Evolutionary conservation across 2,888 invertebrate species (phyloP).

Genomic region (Tethea ocularis): DNA sequence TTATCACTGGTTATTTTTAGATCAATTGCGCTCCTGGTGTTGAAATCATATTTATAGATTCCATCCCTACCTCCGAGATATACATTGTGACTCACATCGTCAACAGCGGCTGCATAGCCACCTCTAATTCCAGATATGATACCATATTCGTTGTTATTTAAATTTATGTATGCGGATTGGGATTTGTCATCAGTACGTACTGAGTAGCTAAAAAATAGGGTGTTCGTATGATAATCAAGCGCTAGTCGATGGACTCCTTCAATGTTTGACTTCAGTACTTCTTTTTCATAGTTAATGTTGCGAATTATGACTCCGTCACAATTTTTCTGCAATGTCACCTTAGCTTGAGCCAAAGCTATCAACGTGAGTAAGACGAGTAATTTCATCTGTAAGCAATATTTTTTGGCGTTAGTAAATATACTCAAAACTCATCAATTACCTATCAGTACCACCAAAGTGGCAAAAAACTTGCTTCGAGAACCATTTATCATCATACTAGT

Average conservation of each 20-base stretch:
- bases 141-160: slow-evolving; percentile 39
- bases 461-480: too few relatives aligned
- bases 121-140: slow-evolving; percentile 36
- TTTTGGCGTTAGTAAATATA: neutral
- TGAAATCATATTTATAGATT: slow-evolving; percentile 44
- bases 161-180: slow-evolving; percentile 40
- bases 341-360: neutral
- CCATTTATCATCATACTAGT: too few relatives aligned
- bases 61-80: slow-evolving; percentile 49
- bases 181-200: slow-evolving; percentile 23
- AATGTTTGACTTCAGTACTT: slow-evolving; percentile 31
- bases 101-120: slow-evolving; percentile 50
- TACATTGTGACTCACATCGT: slow-evolving; percentile 35
- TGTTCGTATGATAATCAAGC: slow-evolving; percentile 47
- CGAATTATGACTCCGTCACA: neutral
- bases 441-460: too few relatives aligned
- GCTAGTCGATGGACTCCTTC: slow-evolving; percentile 46
- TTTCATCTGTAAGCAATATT: neutral
- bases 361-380: neutral
- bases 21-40: slow-evolving; percentile 33
- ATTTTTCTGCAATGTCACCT: neutral
- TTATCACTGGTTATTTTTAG: slow-evolving; percentile 30
- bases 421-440: too few relatives aligned
- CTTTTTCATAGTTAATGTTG: slow-evolving; percentile 12
- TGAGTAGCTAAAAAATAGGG: slow-evolving; percentile 47